Evolutionary conservation across 2,888 invertebrate genomes (phyloP).

Genomic region (Apamea crenata): DNA sequence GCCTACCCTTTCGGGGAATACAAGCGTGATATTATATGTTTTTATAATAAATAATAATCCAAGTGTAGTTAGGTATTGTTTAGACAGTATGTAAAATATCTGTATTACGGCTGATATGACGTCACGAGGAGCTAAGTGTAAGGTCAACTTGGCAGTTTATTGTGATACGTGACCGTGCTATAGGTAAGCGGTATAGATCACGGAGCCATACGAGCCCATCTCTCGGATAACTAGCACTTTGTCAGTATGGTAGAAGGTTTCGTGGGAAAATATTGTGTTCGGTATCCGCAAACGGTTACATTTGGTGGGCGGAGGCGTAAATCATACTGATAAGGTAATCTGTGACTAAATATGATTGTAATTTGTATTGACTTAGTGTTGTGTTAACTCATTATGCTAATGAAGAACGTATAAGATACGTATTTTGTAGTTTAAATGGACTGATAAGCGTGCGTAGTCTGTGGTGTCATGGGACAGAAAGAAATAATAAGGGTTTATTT

Average conservation of each 20-base stretch:
- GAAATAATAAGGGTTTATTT: neutral
- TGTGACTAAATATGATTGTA: constrained; percentile 1
- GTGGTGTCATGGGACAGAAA: neutral
- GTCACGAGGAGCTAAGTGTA: constrained; percentile 37
- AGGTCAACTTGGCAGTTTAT: constrained; percentile 38
- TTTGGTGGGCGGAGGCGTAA: constrained; percentile 16
- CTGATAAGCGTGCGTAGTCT: neutral
- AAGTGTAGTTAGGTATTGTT: neutral
- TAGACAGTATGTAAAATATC: constrained; percentile 11
- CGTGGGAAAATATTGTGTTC: constrained; percentile 4
- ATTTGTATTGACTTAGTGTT: neutral
- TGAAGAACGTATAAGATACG: neutral
- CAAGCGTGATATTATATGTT: neutral
- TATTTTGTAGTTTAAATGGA: neutral
- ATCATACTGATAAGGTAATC: constrained; percentile 14
- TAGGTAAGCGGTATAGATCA: constrained; percentile 39
- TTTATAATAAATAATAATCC: neutral
- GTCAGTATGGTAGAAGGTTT: constrained; percentile 21
- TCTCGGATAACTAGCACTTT: constrained; percentile 16
- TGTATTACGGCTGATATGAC: constrained; percentile 1
- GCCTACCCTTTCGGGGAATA: neutral
- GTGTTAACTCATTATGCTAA: neutral
- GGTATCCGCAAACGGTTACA: neutral
- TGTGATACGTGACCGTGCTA: constrained; percentile 24
- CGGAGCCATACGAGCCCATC: constrained; percentile 6